Evolutionary conservation across 2,888 invertebrate genomes (phyloP).

Genomic region (Ypsolopha scabrella): DNA sequence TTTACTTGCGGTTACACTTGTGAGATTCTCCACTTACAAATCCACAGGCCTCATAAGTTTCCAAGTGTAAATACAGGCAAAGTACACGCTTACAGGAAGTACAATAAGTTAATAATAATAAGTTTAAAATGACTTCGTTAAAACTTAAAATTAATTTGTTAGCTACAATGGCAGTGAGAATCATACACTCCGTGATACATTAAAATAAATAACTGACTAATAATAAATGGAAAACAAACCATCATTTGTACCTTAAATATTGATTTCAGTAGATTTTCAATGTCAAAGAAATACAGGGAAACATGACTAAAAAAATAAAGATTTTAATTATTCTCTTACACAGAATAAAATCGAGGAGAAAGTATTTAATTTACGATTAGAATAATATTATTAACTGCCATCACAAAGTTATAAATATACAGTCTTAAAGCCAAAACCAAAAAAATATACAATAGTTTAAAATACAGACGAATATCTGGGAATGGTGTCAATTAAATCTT

Average conservation of each 20-base stretch:
- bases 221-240: too few relatives aligned
- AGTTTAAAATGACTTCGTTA: constrained; percentile 18
- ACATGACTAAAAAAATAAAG: too few relatives aligned
- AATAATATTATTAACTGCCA: neutral
- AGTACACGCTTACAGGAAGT: constrained; percentile 39
- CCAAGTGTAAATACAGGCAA: constrained; percentile 20
- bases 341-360: neutral
- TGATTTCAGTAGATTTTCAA: too few relatives aligned
- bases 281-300: too few relatives aligned
- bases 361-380: neutral
- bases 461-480: neutral
- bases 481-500: neutral
- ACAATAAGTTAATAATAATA: constrained; percentile 28
- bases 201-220: neutral
- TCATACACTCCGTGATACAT: constrained; percentile 3
- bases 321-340: too few relatives aligned
- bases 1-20: too few relatives aligned
- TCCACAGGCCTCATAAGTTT: neutral
- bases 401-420: neutral
- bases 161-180: constrained; percentile 24
- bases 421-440: constrained; percentile 38
- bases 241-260: too few relatives aligned
- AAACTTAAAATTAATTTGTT: constrained; percentile 4
- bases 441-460: neutral
- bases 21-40: neutral